phyloP scores from a whole-genome alignment of 2,113 vertebrate species.

The Misgurnus mizolepis region DNA sequence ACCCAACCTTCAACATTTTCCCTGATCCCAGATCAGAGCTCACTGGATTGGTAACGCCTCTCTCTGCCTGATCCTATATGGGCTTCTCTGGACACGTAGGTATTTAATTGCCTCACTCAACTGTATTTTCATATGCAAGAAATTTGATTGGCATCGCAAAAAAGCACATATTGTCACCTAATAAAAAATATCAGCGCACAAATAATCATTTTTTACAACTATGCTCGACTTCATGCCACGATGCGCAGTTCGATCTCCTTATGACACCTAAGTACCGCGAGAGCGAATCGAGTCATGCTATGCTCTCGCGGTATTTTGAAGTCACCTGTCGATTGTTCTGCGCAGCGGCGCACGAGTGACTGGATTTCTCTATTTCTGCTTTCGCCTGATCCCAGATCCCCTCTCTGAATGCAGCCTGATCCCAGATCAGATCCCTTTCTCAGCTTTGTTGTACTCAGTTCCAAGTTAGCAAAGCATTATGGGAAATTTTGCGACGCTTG shows the following conservation, averaged over 20 bases:
- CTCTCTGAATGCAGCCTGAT: neutral
- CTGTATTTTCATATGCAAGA: neutral
- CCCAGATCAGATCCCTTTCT: neutral
- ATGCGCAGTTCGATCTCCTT: too few relatives aligned
- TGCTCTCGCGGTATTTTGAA: too few relatives aligned
- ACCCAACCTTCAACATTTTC: slow-evolving; percentile 8
- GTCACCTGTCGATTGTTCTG: too few relatives aligned
- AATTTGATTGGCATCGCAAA: neutral
- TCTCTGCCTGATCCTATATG: neutral
- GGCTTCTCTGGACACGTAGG: too few relatives aligned
- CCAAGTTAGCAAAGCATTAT: slow-evolving; percentile 17
- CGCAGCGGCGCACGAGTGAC: too few relatives aligned
- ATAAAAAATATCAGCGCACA: neutral
- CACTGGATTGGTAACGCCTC: neutral
- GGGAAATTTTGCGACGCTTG: slow-evolving; percentile 4
- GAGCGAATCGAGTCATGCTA: too few relatives aligned
- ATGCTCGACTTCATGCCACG: too few relatives aligned
- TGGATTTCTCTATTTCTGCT: too few relatives aligned
- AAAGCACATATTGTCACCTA: neutral
- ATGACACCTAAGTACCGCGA: too few relatives aligned
- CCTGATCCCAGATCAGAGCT: slow-evolving; percentile 27
- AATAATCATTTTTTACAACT: too few relatives aligned
- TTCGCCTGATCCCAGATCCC: neutral
- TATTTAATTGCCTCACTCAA: neutral
- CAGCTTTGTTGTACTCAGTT: neutral